phyloP scores from a whole-genome alignment of 1,140 invertebrate genomes.

The Caenorhabditis inopinata region DNA sequence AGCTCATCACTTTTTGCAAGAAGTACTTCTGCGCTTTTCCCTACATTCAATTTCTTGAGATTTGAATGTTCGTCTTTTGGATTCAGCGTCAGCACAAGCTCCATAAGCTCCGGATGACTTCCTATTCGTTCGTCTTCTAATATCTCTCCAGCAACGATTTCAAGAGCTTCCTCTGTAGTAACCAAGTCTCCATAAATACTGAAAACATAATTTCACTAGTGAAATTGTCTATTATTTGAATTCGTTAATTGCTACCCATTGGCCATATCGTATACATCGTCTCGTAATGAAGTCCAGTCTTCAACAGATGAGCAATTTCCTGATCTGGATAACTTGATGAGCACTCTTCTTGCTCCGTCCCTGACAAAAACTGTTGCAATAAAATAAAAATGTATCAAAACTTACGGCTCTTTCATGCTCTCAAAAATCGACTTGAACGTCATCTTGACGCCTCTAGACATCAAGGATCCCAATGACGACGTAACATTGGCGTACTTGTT shows the following conservation, averaged over 20 bases:
- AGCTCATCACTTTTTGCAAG: conserved; percentile 17
- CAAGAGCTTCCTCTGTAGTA: neutral
- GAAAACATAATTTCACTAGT: neutral
- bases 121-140: conserved; percentile 5
- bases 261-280: conserved; percentile 12
- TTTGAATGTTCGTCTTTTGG: neutral
- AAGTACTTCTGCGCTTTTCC: neutral
- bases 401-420: conserved; percentile 13
- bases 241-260: neutral
- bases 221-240: too few relatives aligned
- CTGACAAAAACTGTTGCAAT: neutral
- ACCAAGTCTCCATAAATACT: neutral
- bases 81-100: neutral
- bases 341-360: neutral
- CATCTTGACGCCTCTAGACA: conserved; percentile 18
- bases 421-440: conserved; percentile 15
- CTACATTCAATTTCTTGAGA: neutral
- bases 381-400: neutral
- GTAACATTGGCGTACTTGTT: neutral
- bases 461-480: neutral
- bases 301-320: neutral
- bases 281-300: neutral
- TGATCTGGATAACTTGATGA: conserved; percentile 2
- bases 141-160: neutral
- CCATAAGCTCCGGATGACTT: conserved; percentile 1